These are phyloP conservation scores for Thalassaphorura encarpata DNA, from an alignment of 1,140 invertebrate genomes.

Conservation along the genomic window DNA sequence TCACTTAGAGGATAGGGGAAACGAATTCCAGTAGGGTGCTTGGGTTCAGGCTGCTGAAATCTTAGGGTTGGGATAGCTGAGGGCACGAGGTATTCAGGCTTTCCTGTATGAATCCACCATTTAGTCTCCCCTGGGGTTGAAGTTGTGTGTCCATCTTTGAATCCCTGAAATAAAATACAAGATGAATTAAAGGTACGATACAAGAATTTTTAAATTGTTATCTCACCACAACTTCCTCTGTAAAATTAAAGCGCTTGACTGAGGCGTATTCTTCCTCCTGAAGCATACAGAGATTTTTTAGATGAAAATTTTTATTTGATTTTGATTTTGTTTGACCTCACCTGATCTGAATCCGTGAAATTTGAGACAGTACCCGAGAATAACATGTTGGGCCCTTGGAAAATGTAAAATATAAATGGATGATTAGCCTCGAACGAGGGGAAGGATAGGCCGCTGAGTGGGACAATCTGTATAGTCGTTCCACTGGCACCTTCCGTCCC, in stretches of 20 bases:
- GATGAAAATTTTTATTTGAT: too few relatives aligned
- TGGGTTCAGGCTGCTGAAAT: constrained; percentile 8
- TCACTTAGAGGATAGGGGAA: constrained; percentile 5
- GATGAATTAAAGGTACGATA: too few relatives aligned
- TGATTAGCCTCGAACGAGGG: neutral
- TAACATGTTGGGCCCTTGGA: too few relatives aligned
- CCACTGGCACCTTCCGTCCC: constrained; percentile 4
- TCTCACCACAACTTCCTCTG: neutral
- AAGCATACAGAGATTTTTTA: too few relatives aligned
- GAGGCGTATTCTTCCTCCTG: neutral
- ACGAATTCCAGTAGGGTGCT: neutral
- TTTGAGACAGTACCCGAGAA: too few relatives aligned
- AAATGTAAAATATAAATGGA: constrained; percentile 5
- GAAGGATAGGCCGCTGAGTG: constrained; percentile 1
- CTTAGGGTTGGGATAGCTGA: neutral
- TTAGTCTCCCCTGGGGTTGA: neutral
- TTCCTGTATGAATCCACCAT: constrained; percentile 4
- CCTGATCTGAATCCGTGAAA: too few relatives aligned
- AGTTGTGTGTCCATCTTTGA: too few relatives aligned
- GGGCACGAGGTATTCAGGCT: constrained; percentile 5
- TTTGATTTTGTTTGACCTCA: too few relatives aligned
- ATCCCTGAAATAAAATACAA: too few relatives aligned
- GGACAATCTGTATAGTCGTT: neutral
- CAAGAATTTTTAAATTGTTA: neutral
- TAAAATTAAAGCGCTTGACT: neutral